Base-by-base conservation (phyloP, 2,797 vertebrate species). In the Gymnoscopelus microlampas region DNA sequence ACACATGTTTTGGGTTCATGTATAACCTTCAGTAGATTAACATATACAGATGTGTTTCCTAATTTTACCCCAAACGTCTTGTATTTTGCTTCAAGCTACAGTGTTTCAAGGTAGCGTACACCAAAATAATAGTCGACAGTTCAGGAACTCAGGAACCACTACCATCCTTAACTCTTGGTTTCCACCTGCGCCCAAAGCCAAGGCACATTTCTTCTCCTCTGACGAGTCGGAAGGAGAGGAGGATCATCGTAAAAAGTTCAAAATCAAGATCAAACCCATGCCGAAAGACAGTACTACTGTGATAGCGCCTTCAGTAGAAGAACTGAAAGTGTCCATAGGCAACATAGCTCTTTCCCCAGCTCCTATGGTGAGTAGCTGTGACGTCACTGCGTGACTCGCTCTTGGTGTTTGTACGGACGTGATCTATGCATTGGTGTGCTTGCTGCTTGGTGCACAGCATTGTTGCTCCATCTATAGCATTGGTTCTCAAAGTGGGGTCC, bases 211-310 rank as follows among this genome's bases (percentile, higher is more conserved):
- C 91, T 99, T 98, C 91, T 99, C 98, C 66, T 99, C 98, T 0
- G 98, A 97, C 0, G 97, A 99, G 80, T 98, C 98, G 0, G 98
- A 99, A 83, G 97, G 93, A 76, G 98, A 99, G 64, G 97, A 98
- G 80, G 97, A 98, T 80, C 95, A 96, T 0, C 96, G 94, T 78
- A 97, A 95, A 91, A 98, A 97, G 67, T 98, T 99, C 87, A 99
- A 98, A 88, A 97, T 99, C 85, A 98, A 98, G 92, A 99, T 99
- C 85, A 98, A 98, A 79, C 97, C 97, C 0, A 81, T 99, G 80
- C 91, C 87, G 32, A 86, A 95, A 0, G 94, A 98, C 49, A 83
- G 87, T 10, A 88, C 95, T 14, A 88, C 95, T 14, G 94, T 91
- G 62, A 57, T 93, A 0, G 85, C 48, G 7, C 97, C 97, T 0